phyloP scores from a whole-genome alignment of 37 sponge, comb jelly and placozoan genomes.

The Lycopodina hypogea region DNA sequence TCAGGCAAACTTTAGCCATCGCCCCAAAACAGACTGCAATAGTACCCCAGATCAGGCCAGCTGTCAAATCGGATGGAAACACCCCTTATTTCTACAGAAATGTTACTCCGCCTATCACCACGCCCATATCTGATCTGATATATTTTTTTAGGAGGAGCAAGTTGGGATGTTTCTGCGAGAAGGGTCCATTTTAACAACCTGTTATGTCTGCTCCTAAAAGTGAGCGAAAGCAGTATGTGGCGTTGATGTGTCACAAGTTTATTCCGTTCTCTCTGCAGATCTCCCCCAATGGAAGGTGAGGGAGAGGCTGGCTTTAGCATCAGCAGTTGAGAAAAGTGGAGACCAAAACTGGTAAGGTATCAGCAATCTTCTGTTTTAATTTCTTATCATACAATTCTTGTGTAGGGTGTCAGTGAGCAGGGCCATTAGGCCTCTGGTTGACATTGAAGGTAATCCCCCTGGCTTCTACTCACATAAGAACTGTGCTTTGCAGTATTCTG shows the following conservation, averaged over 20 bases:
- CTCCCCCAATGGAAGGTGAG: slow-evolving; percentile 83
- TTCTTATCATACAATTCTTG: background rate
- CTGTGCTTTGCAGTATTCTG: slow-evolving; percentile 82
- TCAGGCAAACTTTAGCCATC: slow-evolving; percentile 77
- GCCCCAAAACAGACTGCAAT: too few species aligned
- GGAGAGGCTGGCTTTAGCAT: slow-evolving; percentile 82
- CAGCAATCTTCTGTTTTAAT: background rate
- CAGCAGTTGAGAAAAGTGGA: slow-evolving; percentile 87
- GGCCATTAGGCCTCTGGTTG: slow-evolving; percentile 68
- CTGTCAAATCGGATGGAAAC: too few species aligned
- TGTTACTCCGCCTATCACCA: too few species aligned
- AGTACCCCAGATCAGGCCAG: too few species aligned
- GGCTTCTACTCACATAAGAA: slow-evolving; percentile 88
- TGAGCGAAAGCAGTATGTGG: background rate
- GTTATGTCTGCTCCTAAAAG: background rate
- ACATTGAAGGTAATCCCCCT: slow-evolving; percentile 36
- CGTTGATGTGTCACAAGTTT: too few species aligned
- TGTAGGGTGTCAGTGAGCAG: slow-evolving; percentile 84
- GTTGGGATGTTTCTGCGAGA: too few species aligned
- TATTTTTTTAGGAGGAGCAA: too few species aligned
- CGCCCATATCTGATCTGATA: too few species aligned
- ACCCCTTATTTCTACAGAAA: too few species aligned
- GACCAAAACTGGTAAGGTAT: slow-evolving; percentile 80
- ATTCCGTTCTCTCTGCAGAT: too few species aligned
- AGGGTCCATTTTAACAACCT: too few species aligned